These are phyloP conservation scores for Chelmon rostratus DNA, from an alignment of 2,797 vertebrate genomes.

Conservation along the genomic window DNA sequence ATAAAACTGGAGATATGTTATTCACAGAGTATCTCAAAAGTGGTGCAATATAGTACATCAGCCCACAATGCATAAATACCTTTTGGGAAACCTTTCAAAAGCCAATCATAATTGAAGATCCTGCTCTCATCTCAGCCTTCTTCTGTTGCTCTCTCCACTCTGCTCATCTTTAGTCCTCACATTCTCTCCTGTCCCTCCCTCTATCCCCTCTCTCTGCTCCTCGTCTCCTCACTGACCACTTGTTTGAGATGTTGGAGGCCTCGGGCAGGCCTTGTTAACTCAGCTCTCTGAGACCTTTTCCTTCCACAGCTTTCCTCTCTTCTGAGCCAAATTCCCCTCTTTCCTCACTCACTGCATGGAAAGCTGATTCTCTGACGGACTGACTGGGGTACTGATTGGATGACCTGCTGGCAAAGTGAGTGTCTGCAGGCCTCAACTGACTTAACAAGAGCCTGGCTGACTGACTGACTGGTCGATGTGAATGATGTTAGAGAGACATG, in stretches of 20 bases:
- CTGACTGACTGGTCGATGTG: not conserved
- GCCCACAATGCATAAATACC: not conserved
- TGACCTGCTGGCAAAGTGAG: conserved; percentile 20
- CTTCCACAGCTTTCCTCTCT: conserved; percentile 5
- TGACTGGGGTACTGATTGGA: conserved; percentile 21
- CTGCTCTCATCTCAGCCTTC: conserved; percentile 3
- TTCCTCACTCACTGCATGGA: conserved; percentile 15
- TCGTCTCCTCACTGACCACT: conserved; percentile 5
- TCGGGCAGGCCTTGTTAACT: conserved; percentile 41
- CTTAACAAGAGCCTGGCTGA: not conserved
- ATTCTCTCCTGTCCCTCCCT: not conserved
- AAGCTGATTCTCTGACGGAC: conserved; percentile 33
- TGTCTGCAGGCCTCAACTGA: conserved; percentile 16
- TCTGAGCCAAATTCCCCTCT: conserved; percentile 5
- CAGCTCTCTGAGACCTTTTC: conserved; percentile 26
- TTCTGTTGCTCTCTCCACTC: not conserved
- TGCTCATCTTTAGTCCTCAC: not conserved
- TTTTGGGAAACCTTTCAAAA: not conserved
- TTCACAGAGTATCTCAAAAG: not conserved
- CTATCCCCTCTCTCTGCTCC: not conserved
- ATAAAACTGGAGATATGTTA: not conserved
- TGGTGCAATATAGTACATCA: not conserved
- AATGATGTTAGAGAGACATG: not conserved
- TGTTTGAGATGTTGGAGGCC: conserved; percentile 25
- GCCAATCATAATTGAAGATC: not conserved